Evolutionary conservation across 2,797 vertebrate species (phyloP).

Genomic region (Melanotaenia maccullochi): DNA sequence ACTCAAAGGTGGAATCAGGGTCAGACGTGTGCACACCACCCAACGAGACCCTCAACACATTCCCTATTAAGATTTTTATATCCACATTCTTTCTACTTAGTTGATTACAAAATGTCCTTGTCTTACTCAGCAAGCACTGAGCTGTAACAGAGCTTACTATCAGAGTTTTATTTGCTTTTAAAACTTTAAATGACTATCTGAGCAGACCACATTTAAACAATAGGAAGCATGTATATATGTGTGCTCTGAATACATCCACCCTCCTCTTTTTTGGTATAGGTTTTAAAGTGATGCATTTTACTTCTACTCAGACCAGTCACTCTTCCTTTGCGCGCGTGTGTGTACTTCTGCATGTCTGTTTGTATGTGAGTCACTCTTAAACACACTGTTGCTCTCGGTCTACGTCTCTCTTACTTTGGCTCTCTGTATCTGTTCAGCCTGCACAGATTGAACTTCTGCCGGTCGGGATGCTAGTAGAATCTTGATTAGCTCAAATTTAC

Average conservation of each 20-base stretch:
- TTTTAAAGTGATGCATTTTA: slow-evolving; percentile 54
- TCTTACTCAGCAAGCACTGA: neutral
- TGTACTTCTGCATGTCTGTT: slow-evolving; percentile 42
- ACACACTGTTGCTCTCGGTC: slow-evolving; percentile 35
- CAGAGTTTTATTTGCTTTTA: neutral
- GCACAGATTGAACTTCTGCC: slow-evolving; percentile 72
- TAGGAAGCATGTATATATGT: neutral
- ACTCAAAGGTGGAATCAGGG: slow-evolving; percentile 51
- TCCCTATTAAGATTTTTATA: neutral
- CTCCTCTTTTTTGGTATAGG: slow-evolving; percentile 24
- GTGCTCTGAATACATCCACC: slow-evolving; percentile 8
- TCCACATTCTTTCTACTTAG: neutral
- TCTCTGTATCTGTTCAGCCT: slow-evolving; percentile 51
- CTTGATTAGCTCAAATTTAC: slow-evolving; percentile 85
- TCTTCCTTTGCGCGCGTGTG: slow-evolving; percentile 45
- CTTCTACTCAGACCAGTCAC: slow-evolving; percentile 39
- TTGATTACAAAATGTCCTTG: neutral
- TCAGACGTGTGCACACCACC: slow-evolving; percentile 48
- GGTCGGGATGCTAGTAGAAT: slow-evolving; percentile 81
- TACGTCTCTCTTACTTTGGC: slow-evolving; percentile 33
- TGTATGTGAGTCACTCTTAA: slow-evolving; percentile 54
- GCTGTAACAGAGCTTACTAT: neutral
- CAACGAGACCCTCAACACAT: slow-evolving; percentile 25
- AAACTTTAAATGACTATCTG: slow-evolving; percentile 3
- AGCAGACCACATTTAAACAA: neutral